A percentile compares a stretch with the other conserved stretches of the same genome.
Conservation (phyloP, 1,140 invertebrate species). For the Diachasma alloeum region DNA sequence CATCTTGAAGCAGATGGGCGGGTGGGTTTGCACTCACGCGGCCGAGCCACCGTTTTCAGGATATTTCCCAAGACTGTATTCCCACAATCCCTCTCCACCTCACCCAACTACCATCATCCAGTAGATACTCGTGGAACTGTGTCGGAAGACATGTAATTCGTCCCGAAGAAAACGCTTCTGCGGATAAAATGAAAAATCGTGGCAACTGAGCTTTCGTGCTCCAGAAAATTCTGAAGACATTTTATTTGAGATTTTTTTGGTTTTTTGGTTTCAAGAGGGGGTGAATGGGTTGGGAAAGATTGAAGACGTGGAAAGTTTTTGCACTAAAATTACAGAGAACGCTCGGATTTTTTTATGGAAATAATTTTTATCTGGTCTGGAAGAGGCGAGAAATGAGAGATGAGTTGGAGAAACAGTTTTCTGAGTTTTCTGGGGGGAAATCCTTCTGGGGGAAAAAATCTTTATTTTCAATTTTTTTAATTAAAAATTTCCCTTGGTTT, state of each 20-base stretch:
- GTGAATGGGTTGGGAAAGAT: too few species aligned
- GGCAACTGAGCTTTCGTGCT: background rate
- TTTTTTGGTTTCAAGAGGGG: too few species aligned
- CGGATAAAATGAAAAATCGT: slow-evolving; percentile 22
- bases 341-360: too few species aligned
- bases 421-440: too few species aligned
- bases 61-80: slow-evolving; percentile 18
- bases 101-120: background rate
- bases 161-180: slow-evolving; percentile 8
- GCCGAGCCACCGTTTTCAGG: background rate
- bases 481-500: too few species aligned
- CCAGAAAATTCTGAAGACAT: slow-evolving; percentile 5
- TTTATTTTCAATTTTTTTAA: too few species aligned
- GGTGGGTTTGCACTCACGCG: background rate
- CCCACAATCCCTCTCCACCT: background rate
- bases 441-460: too few species aligned
- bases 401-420: too few species aligned
- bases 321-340: too few species aligned
- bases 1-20: background rate
- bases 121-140: background rate
- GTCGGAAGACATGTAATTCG: slow-evolving; percentile 24
- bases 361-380: too few species aligned
- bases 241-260: background rate
- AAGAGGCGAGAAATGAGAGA: too few species aligned
- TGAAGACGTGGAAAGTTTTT: too few species aligned